Conservation (phyloP, 2,113 vertebrate genomes). For the Chaetodon auriga region DNA sequence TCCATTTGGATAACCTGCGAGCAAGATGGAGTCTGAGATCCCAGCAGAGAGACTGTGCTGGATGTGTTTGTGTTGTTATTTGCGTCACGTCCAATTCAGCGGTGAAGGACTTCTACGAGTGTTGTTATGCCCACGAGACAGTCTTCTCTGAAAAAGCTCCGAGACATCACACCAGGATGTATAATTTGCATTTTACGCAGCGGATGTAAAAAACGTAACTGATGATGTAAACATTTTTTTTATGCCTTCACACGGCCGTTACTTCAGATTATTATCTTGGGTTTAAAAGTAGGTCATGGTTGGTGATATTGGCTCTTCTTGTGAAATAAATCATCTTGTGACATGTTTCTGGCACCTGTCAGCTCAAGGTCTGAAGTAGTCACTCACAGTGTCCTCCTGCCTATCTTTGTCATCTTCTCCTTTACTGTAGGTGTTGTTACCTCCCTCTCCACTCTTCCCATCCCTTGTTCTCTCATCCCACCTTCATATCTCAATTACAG, state of each 20-base stretch:
- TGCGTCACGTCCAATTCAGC: slow-evolving; percentile 21
- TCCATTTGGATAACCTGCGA: neutral
- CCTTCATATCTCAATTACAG: neutral
- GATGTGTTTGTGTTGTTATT: slow-evolving; percentile 30
- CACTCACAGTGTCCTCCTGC: neutral
- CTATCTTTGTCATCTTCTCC: neutral
- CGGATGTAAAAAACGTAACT: neutral
- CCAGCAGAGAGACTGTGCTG: neutral
- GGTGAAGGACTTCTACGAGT: slow-evolving; percentile 15
- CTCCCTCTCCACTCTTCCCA: neutral
- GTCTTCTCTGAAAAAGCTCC: slow-evolving; percentile 8
- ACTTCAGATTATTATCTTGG: slow-evolving; percentile 8
- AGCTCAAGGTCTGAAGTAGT: slow-evolving; percentile 11
- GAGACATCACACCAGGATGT: no score
- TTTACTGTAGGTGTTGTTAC: neutral
- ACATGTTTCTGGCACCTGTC: slow-evolving; percentile 45
- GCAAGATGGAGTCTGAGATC: slow-evolving; percentile 16
- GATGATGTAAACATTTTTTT: neutral
- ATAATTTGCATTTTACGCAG: neutral
- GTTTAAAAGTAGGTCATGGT: slow-evolving; percentile 13
- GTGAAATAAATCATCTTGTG: slow-evolving; percentile 28
- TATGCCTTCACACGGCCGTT: neutral
- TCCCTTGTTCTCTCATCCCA: neutral
- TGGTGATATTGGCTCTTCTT: slow-evolving; percentile 2
- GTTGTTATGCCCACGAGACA: slow-evolving; percentile 20